These are phyloP conservation scores for Pterostichus madidus DNA, from an alignment of 2,888 invertebrate genomes.

Conservation along the genomic window DNA sequence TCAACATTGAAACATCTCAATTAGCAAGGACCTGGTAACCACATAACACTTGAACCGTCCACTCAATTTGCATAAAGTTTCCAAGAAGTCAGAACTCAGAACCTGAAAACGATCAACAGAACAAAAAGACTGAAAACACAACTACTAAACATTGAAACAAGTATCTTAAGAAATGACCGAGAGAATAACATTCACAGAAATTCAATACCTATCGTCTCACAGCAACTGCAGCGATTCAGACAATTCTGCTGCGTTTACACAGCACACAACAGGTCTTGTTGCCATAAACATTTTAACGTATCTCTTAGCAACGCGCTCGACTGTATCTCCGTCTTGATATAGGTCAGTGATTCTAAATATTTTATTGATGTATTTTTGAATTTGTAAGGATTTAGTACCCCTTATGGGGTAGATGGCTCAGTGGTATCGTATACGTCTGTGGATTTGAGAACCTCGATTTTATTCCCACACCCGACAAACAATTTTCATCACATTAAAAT, in stretches of 20 bases:
- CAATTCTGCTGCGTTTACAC: neutral
- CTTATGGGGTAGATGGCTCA: too few species aligned
- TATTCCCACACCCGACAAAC: too few species aligned
- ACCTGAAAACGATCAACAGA: neutral
- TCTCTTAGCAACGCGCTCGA: neutral
- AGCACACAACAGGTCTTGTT: conserved; percentile 13
- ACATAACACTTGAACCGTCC: conserved; percentile 26
- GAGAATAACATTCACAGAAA: conserved; percentile 25
- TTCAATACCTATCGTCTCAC: conserved; percentile 13
- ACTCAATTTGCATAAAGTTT: conserved; percentile 42
- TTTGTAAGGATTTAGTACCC: too few species aligned
- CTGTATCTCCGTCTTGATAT: too few species aligned
- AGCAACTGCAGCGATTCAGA: neutral
- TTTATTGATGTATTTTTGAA: too few species aligned
- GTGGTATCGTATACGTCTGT: too few species aligned
- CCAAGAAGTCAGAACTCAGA: conserved; percentile 15
- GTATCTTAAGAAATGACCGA: conserved; percentile 34
- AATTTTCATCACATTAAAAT: too few species aligned
- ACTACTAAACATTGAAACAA: conserved; percentile 41
- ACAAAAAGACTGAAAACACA: neutral
- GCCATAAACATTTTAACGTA: conserved; percentile 42
- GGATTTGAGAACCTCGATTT: too few species aligned
- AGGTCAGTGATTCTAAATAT: too few species aligned
- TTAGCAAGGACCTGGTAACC: conserved; percentile 3
- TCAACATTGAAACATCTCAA: conserved; percentile 31